These are phyloP conservation scores for Caradrina clavipalpis DNA, from an alignment of 2,888 invertebrate species.

Conservation along the genomic window DNA sequence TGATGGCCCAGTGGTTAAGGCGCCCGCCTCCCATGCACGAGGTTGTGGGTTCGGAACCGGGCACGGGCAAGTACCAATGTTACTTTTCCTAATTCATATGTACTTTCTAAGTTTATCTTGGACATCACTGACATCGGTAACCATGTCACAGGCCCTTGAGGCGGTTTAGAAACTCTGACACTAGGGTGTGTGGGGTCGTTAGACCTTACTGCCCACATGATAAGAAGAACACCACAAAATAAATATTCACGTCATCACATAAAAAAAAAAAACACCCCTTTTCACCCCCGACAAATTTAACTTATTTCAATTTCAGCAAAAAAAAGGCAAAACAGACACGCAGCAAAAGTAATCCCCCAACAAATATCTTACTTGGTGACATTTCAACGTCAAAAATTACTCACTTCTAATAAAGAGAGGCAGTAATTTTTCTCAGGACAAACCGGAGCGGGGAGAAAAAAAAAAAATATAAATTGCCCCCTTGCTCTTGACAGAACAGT, in stretches of 20 bases:
- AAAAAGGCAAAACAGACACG: constrained; percentile 11
- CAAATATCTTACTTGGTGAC: constrained; percentile 49
- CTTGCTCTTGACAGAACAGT: constrained; percentile 84
- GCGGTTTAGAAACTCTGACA: no score
- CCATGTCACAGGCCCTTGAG: no score
- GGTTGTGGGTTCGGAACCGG: no score
- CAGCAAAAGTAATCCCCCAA: constrained; percentile 42
- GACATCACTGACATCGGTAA: no score
- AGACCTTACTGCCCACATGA: no score
- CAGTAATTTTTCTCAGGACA: constrained; percentile 70
- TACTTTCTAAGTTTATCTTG: no score
- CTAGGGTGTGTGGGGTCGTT: no score
- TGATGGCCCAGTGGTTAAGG: no score
- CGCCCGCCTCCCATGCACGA: no score
- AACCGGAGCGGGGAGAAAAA: constrained; percentile 59
- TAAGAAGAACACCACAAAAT: no score
- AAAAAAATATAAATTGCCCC: constrained; percentile 81
- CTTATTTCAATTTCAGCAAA: neutral
- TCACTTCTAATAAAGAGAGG: constrained; percentile 72
- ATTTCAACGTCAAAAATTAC: constrained; percentile 70
- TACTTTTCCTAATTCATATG: no score
- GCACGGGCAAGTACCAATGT: no score
- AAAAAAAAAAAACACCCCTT: neutral
- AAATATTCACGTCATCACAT: neutral
- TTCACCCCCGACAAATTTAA: neutral